Base-by-base conservation (phyloP, 2,888 invertebrate genomes). In the Rhimphoctona megacephalus region DNA sequence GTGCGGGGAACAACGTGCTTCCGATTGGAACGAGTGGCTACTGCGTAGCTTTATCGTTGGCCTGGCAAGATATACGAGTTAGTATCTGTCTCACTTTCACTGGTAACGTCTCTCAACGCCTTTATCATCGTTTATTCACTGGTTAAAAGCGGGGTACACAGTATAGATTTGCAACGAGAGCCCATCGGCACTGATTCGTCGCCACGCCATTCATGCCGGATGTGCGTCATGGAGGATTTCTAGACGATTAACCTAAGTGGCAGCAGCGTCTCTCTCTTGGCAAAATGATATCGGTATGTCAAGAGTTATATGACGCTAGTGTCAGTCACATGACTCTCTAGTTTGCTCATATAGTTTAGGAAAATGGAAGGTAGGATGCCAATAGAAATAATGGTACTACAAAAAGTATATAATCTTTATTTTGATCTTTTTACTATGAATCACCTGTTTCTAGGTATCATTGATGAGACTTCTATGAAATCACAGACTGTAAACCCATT, bases 201-300 rank as follows among this genome's bases (percentile, higher is more conserved):
- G 57, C 61, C 30, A 81, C 69, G 83, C 70, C 79, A 76, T 70
- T 67, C 79, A 61, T 83, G 89, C 90, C 93, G 94, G 94, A 94
- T 92, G 90, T 93, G 92, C 93, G 93, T 94, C 93, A 93, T 91
- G 89, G 92, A 93, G 94, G 92, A 94, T 92, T 94, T 94, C 94
- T 94, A 92, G 92, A 90, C 93, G 93, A 94, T 94, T 94, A 92
- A 93, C 86, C 92, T 89, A 90, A 92, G 87, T 89, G 85, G 81
- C 81, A 30, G 17, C 57, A 64, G 36, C 33, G 67, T 22, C 22
- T 52, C 73, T 81, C 72, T 76, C 67, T 25, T 72, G 19, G 33
- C 33, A 43, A 64, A 83, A 74, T 46, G 39, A 78, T 30, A 30
- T 81, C 79, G 76, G 79, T n/a, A 22, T 61, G 73, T 70, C 70